phyloP scores from a whole-genome alignment of 2,797 vertebrate genomes.

The Sebastes matsubarae region DNA sequence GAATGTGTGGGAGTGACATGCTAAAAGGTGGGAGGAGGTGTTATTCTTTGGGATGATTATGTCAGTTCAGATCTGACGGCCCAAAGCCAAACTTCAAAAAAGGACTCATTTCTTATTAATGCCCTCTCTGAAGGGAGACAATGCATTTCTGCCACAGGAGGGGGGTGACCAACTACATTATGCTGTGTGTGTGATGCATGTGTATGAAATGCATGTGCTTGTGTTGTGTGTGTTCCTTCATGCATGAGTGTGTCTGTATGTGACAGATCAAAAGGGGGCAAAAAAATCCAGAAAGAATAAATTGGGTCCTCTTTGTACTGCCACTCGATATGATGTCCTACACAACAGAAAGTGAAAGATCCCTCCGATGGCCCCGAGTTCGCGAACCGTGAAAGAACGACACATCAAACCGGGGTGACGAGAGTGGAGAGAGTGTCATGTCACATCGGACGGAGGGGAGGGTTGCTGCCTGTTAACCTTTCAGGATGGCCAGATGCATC shows the following conservation, averaged over 20 bases:
- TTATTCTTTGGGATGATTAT: conserved; percentile 63
- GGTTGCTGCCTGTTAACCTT: conserved; percentile 71
- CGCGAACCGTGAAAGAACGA: conserved; percentile 38
- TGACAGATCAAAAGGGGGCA: conserved; percentile 45
- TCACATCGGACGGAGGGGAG: conserved; percentile 50
- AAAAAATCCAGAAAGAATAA: conserved; percentile 50
- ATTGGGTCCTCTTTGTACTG: conserved; percentile 50
- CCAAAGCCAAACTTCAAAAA: conserved; percentile 53
- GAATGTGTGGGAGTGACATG: conserved; percentile 39
- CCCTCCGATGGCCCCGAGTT: conserved; percentile 17
- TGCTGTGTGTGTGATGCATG: background rate
- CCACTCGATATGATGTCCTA: conserved; percentile 51
- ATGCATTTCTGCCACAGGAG: conserved; percentile 11
- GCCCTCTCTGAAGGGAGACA: conserved; percentile 48
- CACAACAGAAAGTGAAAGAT: conserved; percentile 39
- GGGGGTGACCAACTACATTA: conserved; percentile 18
- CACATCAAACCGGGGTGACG: conserved; percentile 45
- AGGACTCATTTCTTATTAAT: conserved; percentile 70
- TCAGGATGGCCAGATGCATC: conserved; percentile 57
- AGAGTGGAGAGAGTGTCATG: conserved; percentile 47
- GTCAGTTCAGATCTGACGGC: conserved; percentile 66
- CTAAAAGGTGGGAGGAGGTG: conserved; percentile 59
- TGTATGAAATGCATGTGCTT: background rate
- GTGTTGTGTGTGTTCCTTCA: background rate
- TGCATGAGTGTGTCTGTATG: conserved; percentile 2